phyloP scores from a whole-genome alignment of 2,888 invertebrate species.

The Megalurothrips usitatus region DNA sequence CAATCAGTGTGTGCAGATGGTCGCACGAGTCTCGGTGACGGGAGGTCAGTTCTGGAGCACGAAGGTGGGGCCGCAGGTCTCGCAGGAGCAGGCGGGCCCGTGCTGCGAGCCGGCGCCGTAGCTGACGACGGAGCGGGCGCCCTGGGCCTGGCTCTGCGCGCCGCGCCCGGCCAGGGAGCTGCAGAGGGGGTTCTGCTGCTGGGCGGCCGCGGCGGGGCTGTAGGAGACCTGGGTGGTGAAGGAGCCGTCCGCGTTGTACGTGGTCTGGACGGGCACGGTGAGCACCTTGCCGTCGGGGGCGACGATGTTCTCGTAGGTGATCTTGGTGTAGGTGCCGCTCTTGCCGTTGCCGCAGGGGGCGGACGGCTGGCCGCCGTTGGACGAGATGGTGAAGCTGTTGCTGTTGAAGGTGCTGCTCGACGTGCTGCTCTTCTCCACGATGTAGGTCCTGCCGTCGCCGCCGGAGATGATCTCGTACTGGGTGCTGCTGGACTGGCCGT shows the following conservation, averaged over 20 bases:
- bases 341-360: neutral
- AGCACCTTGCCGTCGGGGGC: conserved; percentile 5
- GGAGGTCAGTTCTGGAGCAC: too few relatives aligned
- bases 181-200: neutral
- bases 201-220: neutral
- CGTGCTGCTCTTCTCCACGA: neutral
- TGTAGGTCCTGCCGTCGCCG: conserved; percentile 15
- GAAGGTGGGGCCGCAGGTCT: too few relatives aligned
- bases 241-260: conserved; percentile 4
- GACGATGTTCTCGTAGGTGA: conserved; percentile 13
- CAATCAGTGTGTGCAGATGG: too few relatives aligned
- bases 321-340: neutral
- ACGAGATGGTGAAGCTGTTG: neutral
- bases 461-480: neutral
- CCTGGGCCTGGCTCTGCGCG: neutral
- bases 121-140: too few relatives aligned
- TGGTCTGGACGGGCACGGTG: conserved; percentile 13
- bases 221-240: neutral
- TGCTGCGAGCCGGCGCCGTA: too few relatives aligned
- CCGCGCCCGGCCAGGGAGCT: neutral
- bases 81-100: too few relatives aligned
- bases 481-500: neutral
- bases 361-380: neutral
- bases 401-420: neutral
- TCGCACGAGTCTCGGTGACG: too few relatives aligned